phyloP scores from a whole-genome alignment of 92 coral and sea anemone genomes.

The Hydrozoanthus gracilis region DNA sequence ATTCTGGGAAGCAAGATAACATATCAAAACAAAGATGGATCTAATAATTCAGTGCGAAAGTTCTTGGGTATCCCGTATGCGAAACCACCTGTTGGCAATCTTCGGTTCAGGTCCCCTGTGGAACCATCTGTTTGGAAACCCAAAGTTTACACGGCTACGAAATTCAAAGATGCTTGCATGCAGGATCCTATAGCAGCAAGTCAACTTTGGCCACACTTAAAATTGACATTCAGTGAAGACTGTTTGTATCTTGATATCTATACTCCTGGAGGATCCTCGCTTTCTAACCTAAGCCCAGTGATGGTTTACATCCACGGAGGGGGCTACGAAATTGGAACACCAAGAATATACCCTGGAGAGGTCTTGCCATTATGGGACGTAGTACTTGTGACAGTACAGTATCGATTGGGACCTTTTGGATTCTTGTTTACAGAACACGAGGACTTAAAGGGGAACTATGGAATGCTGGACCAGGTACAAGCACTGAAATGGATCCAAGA shows the following conservation, averaged over 20 bases:
- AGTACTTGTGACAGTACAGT: constrained; percentile 79
- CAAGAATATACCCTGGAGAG: constrained; percentile 74
- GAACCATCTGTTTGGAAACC: constrained; percentile 65
- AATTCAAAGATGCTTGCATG: constrained; percentile 64
- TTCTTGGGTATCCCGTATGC: constrained; percentile 88
- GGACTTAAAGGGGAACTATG: constrained; percentile 74
- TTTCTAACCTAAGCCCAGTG: constrained; percentile 56
- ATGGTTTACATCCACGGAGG: constrained; percentile 87
- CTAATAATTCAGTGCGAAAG: constrained; percentile 64
- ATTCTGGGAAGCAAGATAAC: constrained; percentile 60
- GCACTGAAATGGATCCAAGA: constrained; percentile 86
- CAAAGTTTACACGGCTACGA: constrained; percentile 66
- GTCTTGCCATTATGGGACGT: constrained; percentile 68
- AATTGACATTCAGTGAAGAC: constrained; percentile 73
- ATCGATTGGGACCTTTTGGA: constrained; percentile 84
- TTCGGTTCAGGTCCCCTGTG: constrained; percentile 71
- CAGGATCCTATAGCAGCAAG: constrained; percentile 59
- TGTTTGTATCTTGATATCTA: constrained; percentile 78
- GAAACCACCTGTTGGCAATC: constrained; percentile 70
- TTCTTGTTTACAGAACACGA: constrained; percentile 73
- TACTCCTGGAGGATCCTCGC: constrained; percentile 47
- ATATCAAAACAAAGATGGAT: constrained; percentile 56
- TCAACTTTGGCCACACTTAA: constrained; percentile 67
- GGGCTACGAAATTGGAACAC: constrained; percentile 69
- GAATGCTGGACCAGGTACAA: constrained; percentile 86